Evolutionary conservation across 2,797 vertebrate genomes (phyloP), one percentile per base, ranked within the genome.

Genomic region (Lophius americanus): DNA sequence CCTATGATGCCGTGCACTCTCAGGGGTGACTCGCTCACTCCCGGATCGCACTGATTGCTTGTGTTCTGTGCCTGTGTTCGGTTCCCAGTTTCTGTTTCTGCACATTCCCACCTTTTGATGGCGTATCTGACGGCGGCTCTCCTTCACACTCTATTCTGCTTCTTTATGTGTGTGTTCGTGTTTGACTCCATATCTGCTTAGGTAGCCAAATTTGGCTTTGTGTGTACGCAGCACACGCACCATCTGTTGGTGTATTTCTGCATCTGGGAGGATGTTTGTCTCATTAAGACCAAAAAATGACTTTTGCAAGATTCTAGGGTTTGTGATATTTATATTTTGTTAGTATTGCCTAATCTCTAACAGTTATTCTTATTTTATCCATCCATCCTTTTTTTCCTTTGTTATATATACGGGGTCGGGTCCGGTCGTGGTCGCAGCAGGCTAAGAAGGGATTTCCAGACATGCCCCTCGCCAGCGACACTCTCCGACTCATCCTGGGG

Each of bases 111-210:
- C 3, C 7, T 80, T 85, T 79, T 75, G 51, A 84, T 82, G 65
- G 43, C 65, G 59, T 84, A 73, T 75, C 53, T 73, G 74, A 80
- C 10, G 49, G 60, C 9, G 5, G 13, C 43, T 75, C 78, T 69
- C 77, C 60, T 74, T 79, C 57, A 77, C 70, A 74, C 55, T 63
- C 8, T 51, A 32, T 60, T n/a, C 60, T 64, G 49, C 77, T 66
- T 87, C 11, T 41, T 50, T 68, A 58, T 73, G 62, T 70, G 48
- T 64, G 52, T 55, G 53, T 61, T 53, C 39, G 53, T 65, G 71
- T 84, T 50, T 78, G 70, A 73, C 64, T 68, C 51, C 82, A 87
- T 88, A 90, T 88, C 90, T 88, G 88, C 84, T 81, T 87, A 79
- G 85, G 86, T 88, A 73, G 83, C 79, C 83, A 88, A 77, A 76